phyloP scores from a whole-genome alignment of 2,113 vertebrate species.

The Glaucidium brasilianum region DNA sequence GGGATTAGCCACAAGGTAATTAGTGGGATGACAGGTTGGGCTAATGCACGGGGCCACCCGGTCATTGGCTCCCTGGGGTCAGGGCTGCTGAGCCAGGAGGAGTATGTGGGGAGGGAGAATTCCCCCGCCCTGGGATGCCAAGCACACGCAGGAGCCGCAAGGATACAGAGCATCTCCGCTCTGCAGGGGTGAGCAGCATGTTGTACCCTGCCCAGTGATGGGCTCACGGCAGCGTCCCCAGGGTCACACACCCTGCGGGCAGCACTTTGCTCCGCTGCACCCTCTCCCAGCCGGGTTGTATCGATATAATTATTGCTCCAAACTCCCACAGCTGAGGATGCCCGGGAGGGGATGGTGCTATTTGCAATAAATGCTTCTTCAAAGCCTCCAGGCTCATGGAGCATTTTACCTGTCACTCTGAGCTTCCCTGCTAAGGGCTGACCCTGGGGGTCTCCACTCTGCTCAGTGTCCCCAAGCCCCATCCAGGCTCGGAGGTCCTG shows the following conservation, averaged over 20 bases:
- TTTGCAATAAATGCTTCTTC: background rate
- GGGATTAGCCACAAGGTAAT: background rate
- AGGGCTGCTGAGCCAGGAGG: background rate
- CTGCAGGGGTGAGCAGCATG: fast-evolving
- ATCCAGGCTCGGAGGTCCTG: background rate
- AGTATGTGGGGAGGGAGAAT: background rate
- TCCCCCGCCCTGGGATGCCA: background rate
- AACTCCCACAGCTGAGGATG: no score
- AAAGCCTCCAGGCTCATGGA: background rate
- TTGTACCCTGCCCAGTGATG: fast-evolving
- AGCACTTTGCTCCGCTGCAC: background rate
- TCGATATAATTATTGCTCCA: background rate
- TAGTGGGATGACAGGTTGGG: background rate
- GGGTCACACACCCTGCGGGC: fast-evolving
- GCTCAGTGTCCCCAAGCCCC: background rate
- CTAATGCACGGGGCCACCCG: background rate
- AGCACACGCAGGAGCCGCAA: fast-evolving
- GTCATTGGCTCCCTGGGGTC: background rate
- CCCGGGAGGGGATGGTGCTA: background rate
- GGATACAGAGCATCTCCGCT: background rate
- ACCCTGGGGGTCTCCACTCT: fast-evolving
- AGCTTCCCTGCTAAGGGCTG: background rate
- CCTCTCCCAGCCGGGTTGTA: fast-evolving
- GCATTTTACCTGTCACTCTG: fast-evolving
- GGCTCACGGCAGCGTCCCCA: fast-evolving